phyloP scores from a whole-genome alignment of 2,797 vertebrate species.

The Megalops cyprinoides region DNA sequence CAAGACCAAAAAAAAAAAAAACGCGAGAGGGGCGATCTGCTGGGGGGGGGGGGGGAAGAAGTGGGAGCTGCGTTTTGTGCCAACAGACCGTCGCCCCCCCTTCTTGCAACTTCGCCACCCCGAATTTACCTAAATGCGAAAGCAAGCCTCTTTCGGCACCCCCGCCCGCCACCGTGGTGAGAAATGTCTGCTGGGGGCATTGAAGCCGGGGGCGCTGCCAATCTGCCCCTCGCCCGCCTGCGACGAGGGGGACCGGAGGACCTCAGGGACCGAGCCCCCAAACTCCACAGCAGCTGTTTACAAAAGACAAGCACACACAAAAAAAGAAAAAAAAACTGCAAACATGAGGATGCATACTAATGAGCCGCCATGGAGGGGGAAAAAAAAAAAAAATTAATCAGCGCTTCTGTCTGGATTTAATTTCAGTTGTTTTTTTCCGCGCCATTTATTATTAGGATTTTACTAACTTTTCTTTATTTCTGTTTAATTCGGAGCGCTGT shows the following conservation, averaged over 20 bases:
- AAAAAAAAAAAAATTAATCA: conserved; percentile 64
- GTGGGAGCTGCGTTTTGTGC: conserved; percentile 58
- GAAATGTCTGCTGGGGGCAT: conserved; percentile 59
- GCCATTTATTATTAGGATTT: neutral
- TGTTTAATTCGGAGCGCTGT: neutral
- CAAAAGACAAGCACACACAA: conserved; percentile 68
- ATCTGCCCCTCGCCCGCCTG: conserved; percentile 66
- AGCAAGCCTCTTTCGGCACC: conserved; percentile 57
- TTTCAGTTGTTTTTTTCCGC: too few relatives aligned
- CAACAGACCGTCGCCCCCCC: conserved; percentile 48
- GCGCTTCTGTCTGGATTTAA: conserved; percentile 54
- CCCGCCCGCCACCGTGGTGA: conserved; percentile 60
- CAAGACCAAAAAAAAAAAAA: conserved; percentile 14
- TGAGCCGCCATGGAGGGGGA: conserved; percentile 58
- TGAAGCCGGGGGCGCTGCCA: conserved; percentile 69
- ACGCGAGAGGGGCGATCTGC: conserved; percentile 3
- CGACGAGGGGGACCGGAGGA: conserved; percentile 58
- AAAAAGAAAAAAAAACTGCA: conserved; percentile 58
- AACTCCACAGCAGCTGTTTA: conserved; percentile 76
- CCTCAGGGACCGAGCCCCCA: conserved; percentile 71
- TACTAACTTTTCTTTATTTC: conserved; percentile 1
- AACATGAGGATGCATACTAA: conserved; percentile 74
- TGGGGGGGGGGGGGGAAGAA: conserved; percentile 23
- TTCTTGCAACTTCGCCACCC: conserved; percentile 14
- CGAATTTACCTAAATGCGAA: conserved; percentile 46